Evolutionary conservation across 2,113 vertebrate genomes (phyloP).

Genomic region (Mastomys coucha): DNA sequence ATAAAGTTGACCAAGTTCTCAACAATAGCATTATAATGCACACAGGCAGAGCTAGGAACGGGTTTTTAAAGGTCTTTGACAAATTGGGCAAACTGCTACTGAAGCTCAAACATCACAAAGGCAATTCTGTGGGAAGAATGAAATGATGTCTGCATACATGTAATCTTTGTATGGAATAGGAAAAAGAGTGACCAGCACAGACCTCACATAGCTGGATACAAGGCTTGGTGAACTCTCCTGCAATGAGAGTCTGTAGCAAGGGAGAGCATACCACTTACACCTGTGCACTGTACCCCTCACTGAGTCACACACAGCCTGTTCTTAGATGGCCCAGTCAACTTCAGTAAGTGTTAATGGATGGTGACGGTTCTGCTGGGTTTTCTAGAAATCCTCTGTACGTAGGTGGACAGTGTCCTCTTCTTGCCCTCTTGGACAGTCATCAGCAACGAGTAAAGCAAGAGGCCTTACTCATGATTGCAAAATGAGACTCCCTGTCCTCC

Average conservation of each 20-base stretch:
- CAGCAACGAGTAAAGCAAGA: neutral
- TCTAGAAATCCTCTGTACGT: neutral
- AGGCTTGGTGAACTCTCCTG: neutral
- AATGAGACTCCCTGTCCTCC: slow-evolving; percentile 36
- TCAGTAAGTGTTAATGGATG: neutral
- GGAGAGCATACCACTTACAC: neutral
- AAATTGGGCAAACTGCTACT: neutral
- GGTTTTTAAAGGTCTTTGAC: neutral
- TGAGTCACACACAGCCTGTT: neutral
- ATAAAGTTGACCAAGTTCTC: neutral
- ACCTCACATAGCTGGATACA: neutral
- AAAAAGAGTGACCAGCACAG: neutral
- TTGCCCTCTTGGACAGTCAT: neutral
- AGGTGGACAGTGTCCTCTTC: neutral
- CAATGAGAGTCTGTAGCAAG: neutral
- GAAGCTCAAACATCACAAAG: neutral
- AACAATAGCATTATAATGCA: neutral
- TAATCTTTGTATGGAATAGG: neutral
- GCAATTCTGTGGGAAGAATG: neutral
- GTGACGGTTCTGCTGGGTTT: neutral
- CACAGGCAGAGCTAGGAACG: neutral
- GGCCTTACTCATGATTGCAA: neutral
- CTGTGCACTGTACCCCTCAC: neutral
- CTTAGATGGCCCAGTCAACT: neutral
- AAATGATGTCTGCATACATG: neutral